Evolutionary conservation across 2,113 vertebrate genomes (phyloP).

Genomic region (Australoheros scitulus): DNA sequence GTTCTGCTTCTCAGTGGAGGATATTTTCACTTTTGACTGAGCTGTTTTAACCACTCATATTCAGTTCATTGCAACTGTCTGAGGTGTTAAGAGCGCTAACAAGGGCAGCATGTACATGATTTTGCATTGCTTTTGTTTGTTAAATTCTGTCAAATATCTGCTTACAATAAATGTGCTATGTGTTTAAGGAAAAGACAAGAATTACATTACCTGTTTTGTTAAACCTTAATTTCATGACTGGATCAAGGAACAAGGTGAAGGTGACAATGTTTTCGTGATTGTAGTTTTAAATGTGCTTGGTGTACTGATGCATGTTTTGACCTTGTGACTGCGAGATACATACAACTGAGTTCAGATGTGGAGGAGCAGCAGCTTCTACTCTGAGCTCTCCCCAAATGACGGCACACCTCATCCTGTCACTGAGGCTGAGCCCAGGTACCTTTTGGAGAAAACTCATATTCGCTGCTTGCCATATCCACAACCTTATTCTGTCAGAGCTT

Average conservation of each 20-base stretch:
- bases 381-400: neutral
- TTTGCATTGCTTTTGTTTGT: neutral
- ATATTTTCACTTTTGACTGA: conserved; percentile 15
- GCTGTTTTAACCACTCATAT: neutral
- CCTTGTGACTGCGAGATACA: neutral
- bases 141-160: neutral
- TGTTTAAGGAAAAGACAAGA: neutral
- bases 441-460: neutral
- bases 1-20: neutral
- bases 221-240: neutral
- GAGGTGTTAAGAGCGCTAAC: neutral
- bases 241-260: neutral
- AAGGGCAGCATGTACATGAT: neutral
- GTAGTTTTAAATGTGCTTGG: neutral
- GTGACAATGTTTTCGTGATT: neutral
- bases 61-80: neutral
- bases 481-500: neutral
- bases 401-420: neutral
- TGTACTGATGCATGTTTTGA: neutral
- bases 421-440: neutral
- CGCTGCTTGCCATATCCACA: neutral
- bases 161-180: neutral
- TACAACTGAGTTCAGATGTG: neutral
- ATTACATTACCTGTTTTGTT: neutral
- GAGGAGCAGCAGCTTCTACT: neutral